Base-by-base conservation (phyloP, 1,140 invertebrate species). In the Musca vetustissima region DNA sequence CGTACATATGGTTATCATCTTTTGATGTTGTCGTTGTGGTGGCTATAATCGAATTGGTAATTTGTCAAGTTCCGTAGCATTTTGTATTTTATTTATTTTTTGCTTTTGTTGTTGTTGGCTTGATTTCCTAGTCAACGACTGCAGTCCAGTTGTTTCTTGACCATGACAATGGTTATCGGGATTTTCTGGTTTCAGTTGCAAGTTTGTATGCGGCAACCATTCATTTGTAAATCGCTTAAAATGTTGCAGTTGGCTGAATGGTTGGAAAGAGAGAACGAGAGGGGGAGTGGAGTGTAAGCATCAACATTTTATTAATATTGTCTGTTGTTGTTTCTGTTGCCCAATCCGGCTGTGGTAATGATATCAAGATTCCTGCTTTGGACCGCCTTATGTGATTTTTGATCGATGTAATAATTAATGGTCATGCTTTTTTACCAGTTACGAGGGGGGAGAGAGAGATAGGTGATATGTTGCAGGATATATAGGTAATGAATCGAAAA, bases 321-420 rank as follows among this genome's bases (percentile, higher is more conserved):
- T 52, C 17, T 59, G 28, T 28, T 59, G n/a, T n/a, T n/a, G n/a
- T n/a, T n/a, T n/a, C 28, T 28, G 28, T 8, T 4, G 28, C 28
- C 28, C 28, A 28, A 28, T 28, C 28, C 8, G 28, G 28, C 8
- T 28, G 28, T 3, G 28, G 28, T 28, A 28, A 28, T 61, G 15
- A 61, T 61, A 43, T 17, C 36, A 21, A 28, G 28, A 28, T 28
- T 3, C 3, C 28, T 4, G 8, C 28, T 28, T 28, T 28, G 28
- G 3, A 28, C 28, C 28, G 28, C 28, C 28, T 28, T 32, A 32
- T 59, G 55, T 59, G 25, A 59, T 59, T 59, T n/a, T 59, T 59
- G 55, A 59, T 59, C 55, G 55, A 59, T 59, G 55, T 24, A 32
- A 28, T 28, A 59, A 59, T 59, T 36, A 25, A 59, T 59, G 25